Evolutionary conservation across 2,888 invertebrate genomes (phyloP), one percentile per base, ranked within the genome.

Genomic region (Hesperia comma): DNA sequence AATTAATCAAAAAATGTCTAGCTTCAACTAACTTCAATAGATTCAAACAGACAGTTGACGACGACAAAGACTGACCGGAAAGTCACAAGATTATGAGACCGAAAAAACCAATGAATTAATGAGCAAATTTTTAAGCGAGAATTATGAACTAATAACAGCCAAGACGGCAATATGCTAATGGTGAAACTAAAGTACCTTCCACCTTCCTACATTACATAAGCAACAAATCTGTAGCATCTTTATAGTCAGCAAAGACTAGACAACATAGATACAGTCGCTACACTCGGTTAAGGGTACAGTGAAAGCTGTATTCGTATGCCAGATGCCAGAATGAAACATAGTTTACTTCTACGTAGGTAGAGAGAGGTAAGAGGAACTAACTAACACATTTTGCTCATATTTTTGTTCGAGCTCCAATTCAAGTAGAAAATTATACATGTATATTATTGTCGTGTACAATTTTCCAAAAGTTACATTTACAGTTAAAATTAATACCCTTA

Each of bases 241-340:
- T 57, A 49, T 40, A 49, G 56, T 57, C 49, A 40, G 8, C 2
- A 26, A 26, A 26, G 26, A 26, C 2, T 46, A 46, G 43, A 17
- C 37, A 17, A 17, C 43, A 49, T 49, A 49, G 63, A 63, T 19
- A 19, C 41, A 62, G 54, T 54, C 43, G 55, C 49, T 7, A 19
- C 10, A 40, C 37, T 56, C 57, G 17, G 26, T 56, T 51, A 57
- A 67, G 67, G 61, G 62, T 53, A 66, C 67, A 70, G 72, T 69
- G 70, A 72, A 72, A 72, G 72, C 70, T 71, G 70, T 70, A 55
- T 69, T 68, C 66, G 68, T 68, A 37, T 57, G 26, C 49, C 56
- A 57, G 15, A n/a, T n/a, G n/a, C n/a, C n/a, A n/a, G n/a, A n/a
- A n/a, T n/a, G n/a, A 49, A 57, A 64, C 57, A 57, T 57, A 64